Evolutionary conservation across 2,888 invertebrate genomes (phyloP), one percentile per base, ranked within the genome.

Genomic region (Oxyteleia sp.): DNA sequence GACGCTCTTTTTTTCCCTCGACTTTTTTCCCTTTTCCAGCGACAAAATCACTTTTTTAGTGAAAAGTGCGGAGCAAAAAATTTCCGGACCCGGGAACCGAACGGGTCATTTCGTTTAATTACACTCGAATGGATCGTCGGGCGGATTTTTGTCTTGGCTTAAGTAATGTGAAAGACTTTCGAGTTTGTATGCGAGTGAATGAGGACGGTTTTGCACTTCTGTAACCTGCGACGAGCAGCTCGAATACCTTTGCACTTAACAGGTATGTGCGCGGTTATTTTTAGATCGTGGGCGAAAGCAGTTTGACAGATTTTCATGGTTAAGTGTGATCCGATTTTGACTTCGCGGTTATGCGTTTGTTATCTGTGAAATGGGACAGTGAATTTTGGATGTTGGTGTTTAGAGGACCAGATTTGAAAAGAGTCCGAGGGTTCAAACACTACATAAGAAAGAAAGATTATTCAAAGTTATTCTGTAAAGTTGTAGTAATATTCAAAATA

Each of bases 201-300:
- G 20, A 68, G 63, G 68, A 78, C 63, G 59, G 15, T 71, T 79
- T 79, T 59, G 69, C 66, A 51, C 53, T 69, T 45, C 69, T 69
- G 51, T 68, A 78, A 68, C 55, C 66, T 66, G 55, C 64, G 55
- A 59, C 74, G 23, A 45, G 49, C 49, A 23, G 69, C 71, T 75
- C 69, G 51, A 69, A 69, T 75, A 64, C 75, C 80, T 82, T 66
- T 51, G 68, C 68, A 74, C 72, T 74, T 66, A 49, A 66, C 82
- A 76, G 82, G 82, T 76, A 76, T 51, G 82, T 76, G 71, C 66
- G 41, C 64, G 64, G 47, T 47, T 75, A 69, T 81, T 81, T 81
- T 81, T 75, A 63, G 71, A 57, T 66, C 51, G 43, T 53, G 63
- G 74, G 74, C 74, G 71, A 53, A 66, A 69, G 68, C 68, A 10